Evolutionary conservation across 2,797 vertebrate species (phyloP).

Genomic region (Phataginus tetradactyla): DNA sequence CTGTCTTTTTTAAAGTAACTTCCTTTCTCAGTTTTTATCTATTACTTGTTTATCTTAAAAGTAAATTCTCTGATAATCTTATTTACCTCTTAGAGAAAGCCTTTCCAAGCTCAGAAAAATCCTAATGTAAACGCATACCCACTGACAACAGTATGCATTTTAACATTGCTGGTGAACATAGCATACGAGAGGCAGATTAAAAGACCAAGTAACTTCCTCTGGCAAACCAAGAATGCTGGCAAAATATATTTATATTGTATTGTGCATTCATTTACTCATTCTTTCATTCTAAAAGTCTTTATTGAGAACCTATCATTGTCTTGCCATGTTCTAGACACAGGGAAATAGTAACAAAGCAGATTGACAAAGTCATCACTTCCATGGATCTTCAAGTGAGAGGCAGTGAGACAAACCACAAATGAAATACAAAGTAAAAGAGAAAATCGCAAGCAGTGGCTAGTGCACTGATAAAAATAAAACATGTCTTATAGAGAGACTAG

Average conservation of each 20-base stretch:
- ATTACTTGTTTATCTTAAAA: conserved; percentile 55
- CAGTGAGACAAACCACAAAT: not conserved
- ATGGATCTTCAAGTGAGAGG: not conserved
- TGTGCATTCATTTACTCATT: not conserved
- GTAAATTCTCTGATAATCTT: conserved; percentile 45
- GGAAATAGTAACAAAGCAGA: not conserved
- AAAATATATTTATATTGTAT: not conserved
- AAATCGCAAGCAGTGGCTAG: not conserved
- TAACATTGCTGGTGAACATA: not conserved
- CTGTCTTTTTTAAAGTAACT: not conserved
- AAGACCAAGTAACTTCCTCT: conserved; percentile 18
- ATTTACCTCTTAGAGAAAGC: conserved; percentile 12
- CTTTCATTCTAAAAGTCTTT: not conserved
- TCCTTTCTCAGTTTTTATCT: conserved; percentile 28
- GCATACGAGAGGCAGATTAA: not conserved
- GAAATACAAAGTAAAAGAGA: not conserved
- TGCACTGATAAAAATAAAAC: not conserved
- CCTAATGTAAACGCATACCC: not conserved
- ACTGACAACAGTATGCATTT: not conserved
- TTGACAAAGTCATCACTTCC: not conserved
- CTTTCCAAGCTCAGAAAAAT: not conserved
- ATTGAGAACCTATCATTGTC: not conserved
- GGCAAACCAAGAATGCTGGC: not conserved
- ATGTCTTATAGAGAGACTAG: not conserved
- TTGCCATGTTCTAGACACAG: not conserved